These are phyloP conservation scores for Osmoderma eremita DNA, from an alignment of 2,888 invertebrate genomes.

Conservation along the genomic window DNA sequence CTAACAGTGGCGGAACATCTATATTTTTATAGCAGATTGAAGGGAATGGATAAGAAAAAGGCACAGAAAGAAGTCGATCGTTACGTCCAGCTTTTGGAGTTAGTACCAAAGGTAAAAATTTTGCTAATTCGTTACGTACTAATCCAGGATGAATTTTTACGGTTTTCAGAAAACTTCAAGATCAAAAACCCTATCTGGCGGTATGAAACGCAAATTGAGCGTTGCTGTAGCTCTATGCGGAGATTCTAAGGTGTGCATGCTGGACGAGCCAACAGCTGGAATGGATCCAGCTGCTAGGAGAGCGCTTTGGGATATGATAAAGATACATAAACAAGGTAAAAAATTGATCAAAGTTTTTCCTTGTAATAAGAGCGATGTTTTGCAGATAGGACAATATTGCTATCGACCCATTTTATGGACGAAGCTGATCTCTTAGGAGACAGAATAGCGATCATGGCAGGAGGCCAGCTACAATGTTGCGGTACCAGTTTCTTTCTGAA, in stretches of 20 bases:
- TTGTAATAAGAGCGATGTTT: not conserved
- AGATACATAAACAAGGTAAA: constrained; percentile 70
- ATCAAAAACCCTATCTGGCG: constrained; percentile 75
- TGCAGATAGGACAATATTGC: constrained; percentile 74
- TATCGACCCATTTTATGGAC: constrained; percentile 92
- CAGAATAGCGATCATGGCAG: constrained; percentile 87
- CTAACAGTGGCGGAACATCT: constrained; percentile 86
- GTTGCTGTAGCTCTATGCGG: constrained; percentile 82
- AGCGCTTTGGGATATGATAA: constrained; percentile 84
- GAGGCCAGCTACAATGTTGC: constrained; percentile 81
- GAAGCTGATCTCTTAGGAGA: constrained; percentile 90
- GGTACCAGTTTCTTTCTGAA: constrained; percentile 86
- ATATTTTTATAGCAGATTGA: constrained; percentile 81
- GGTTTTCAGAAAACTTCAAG: constrained; percentile 65
- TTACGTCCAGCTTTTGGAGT: constrained; percentile 73
- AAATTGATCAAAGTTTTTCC: not conserved
- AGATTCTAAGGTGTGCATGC: constrained; percentile 75
- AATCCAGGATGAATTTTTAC: not conserved
- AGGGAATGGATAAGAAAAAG: constrained; percentile 67
- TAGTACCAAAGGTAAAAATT: constrained; percentile 70
- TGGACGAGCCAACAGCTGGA: constrained; percentile 85
- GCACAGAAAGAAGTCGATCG: constrained; percentile 71
- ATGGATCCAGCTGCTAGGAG: constrained; percentile 89
- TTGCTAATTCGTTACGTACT: not conserved
- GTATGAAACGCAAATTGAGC: constrained; percentile 81